These are phyloP conservation scores for Drosophila elegans DNA, from an alignment of 1,140 invertebrate species.

Conservation along the genomic window DNA sequence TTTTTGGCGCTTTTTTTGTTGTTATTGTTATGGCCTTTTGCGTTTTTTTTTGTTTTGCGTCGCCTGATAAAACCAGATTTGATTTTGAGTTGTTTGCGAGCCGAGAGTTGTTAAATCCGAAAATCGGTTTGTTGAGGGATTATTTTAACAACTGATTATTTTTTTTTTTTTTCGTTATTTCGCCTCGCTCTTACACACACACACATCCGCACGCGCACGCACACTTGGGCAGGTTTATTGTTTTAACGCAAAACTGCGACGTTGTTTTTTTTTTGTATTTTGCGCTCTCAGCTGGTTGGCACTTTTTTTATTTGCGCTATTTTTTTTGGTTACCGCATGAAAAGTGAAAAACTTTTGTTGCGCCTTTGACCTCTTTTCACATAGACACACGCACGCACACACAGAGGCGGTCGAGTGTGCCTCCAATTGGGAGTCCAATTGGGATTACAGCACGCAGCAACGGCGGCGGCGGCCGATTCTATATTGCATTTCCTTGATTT, in stretches of 20 bases:
- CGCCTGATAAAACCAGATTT: slow-evolving; percentile 79
- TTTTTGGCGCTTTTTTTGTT: slow-evolving; percentile 51
- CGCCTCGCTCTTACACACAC: slow-evolving; percentile 60
- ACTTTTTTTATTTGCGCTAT: slow-evolving; percentile 51
- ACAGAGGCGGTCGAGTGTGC: slow-evolving; percentile 16
- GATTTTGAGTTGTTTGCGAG: slow-evolving; percentile 54
- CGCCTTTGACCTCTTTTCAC: slow-evolving; percentile 82
- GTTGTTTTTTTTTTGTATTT: slow-evolving; percentile 67
- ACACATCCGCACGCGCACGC: slow-evolving; percentile 32
- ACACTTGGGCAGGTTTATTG: slow-evolving; percentile 57
- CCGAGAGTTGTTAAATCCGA: slow-evolving; percentile 54
- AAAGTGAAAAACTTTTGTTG: slow-evolving; percentile 65
- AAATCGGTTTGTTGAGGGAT: slow-evolving; percentile 63
- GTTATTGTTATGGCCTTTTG: slow-evolving; percentile 22
- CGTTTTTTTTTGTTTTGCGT: slow-evolving; percentile 38
- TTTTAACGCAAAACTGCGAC: slow-evolving; percentile 78
- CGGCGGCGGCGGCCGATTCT: slow-evolving; percentile 43
- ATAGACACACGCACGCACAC: slow-evolving; percentile 33
- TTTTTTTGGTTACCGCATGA: slow-evolving; percentile 61
- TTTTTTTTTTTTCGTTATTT: slow-evolving; percentile 51
- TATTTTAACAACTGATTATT: slow-evolving; percentile 49
- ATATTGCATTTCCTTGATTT: slow-evolving; percentile 75
- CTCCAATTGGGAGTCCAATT: slow-evolving; percentile 35
- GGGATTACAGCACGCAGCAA: slow-evolving; percentile 60
- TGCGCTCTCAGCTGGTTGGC: slow-evolving; percentile 68